Percentiles rank a stretch among this genome's conserved stretches.
phyloP scores from a whole-genome alignment of 2,113 vertebrate genomes.

The Crotophaga sulcirostris region DNA sequence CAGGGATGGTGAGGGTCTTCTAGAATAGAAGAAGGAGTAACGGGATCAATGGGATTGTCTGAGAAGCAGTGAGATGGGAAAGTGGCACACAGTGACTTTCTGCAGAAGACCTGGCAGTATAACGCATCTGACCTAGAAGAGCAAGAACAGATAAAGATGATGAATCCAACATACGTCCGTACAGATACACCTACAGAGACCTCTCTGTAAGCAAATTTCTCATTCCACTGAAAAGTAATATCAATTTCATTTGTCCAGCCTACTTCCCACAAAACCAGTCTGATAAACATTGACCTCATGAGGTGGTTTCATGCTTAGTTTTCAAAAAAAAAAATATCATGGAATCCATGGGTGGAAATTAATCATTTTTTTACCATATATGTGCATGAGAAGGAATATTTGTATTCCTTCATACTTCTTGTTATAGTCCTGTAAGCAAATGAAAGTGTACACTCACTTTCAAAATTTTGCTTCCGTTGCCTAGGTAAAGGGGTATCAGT shows the following conservation, averaged over 20 bases:
- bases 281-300: neutral
- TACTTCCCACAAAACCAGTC: neutral
- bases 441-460: neutral
- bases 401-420: neutral
- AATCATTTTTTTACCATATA: neutral
- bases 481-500: neutral
- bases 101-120: neutral
- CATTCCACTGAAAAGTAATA: neutral
- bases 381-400: neutral
- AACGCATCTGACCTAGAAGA: neutral
- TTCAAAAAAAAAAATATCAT: neutral
- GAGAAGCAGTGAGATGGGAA: fast-evolving
- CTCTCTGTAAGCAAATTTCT: neutral
- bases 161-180: neutral
- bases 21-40: neutral
- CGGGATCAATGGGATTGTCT: neutral
- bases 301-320: neutral
- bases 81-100: neutral
- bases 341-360: neutral
- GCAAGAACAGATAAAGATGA: neutral
- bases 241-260: neutral
- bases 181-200: neutral
- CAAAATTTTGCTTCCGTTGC: neutral
- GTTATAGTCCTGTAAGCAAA: neutral
- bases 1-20: neutral